phyloP scores from a whole-genome alignment of 2,113 vertebrate species.

The Lepus europaeus region DNA sequence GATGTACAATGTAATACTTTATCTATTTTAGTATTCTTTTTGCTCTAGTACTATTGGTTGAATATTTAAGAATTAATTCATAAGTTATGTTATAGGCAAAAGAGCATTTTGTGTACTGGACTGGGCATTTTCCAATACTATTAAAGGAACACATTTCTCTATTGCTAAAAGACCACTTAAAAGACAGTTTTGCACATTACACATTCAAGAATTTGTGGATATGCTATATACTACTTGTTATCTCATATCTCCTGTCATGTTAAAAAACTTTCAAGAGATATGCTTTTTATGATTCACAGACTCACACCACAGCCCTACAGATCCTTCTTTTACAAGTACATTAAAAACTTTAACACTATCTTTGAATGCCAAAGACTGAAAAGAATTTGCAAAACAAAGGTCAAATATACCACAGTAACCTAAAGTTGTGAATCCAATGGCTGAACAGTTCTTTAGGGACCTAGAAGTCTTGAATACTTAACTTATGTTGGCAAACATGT shows the following conservation, averaged over 20 bases:
- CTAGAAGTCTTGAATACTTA: constrained; percentile 28
- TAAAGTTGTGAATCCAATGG: not conserved
- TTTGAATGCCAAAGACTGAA: not conserved
- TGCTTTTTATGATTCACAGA: not conserved
- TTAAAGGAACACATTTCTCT: not conserved
- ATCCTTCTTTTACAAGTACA: not conserved
- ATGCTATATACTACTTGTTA: not conserved
- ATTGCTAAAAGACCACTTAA: not conserved
- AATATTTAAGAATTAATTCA: not conserved
- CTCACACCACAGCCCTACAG: not conserved
- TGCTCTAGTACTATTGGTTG: too few species aligned
- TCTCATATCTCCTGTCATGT: not conserved
- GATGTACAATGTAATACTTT: too few species aligned
- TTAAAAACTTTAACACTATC: not conserved
- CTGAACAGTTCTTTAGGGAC: not conserved
- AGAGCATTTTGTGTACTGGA: not conserved
- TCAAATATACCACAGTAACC: not conserved
- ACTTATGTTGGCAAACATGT: not conserved
- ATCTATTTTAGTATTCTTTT: too few species aligned
- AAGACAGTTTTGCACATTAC: not conserved
- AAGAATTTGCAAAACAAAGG: constrained; percentile 18
- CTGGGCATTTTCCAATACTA: not conserved
- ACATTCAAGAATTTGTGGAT: constrained; percentile 12
- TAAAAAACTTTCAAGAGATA: constrained; percentile 17
- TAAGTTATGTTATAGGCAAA: not conserved